Evolutionary conservation across 1,140 invertebrate genomes (phyloP).

Genomic region (Lysiphlebus fabarum): DNA sequence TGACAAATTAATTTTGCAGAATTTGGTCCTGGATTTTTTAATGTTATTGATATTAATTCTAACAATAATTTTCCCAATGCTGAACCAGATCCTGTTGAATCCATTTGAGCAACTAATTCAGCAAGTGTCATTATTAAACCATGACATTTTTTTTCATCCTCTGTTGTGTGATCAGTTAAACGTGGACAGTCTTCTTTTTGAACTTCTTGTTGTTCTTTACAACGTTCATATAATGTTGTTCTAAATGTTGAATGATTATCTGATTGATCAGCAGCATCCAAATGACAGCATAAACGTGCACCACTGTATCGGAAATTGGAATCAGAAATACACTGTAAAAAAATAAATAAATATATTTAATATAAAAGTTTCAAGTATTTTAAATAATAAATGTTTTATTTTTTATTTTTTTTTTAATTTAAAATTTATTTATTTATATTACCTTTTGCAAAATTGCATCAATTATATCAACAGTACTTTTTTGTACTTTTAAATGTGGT

Average conservation of each 20-base stretch:
- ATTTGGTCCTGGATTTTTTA: slow-evolving; percentile 46
- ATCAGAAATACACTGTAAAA: slow-evolving; percentile 61
- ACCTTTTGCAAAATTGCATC: slow-evolving; percentile 62
- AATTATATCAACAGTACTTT: slow-evolving; percentile 56
- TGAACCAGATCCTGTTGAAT: slow-evolving; percentile 32
- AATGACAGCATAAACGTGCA: slow-evolving; percentile 61
- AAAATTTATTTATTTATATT: slow-evolving; percentile 15
- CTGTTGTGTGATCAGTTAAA: slow-evolving; percentile 34
- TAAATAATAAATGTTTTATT: slow-evolving; percentile 4
- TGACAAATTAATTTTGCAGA: slow-evolving; percentile 55
- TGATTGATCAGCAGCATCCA: slow-evolving; percentile 50
- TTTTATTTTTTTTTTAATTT: slow-evolving; percentile 9
- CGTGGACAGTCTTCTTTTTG: slow-evolving; percentile 37
- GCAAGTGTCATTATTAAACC: slow-evolving; percentile 51
- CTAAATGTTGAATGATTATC: slow-evolving; percentile 56
- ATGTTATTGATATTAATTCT: slow-evolving; percentile 42
- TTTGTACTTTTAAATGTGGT: slow-evolving; percentile 53
- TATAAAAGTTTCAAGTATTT: slow-evolving; percentile 14
- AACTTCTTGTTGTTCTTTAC: slow-evolving; percentile 41
- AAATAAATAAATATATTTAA: slow-evolving; percentile 12
- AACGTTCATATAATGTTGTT: slow-evolving; percentile 42
- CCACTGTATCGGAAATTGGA: slow-evolving; percentile 67
- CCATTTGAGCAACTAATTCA: slow-evolving; percentile 51
- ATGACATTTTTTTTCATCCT: slow-evolving; percentile 46
- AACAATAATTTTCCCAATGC: slow-evolving; percentile 45